phyloP scores from a whole-genome alignment of 1,140 invertebrate species.

The Steinernema khuongi region DNA sequence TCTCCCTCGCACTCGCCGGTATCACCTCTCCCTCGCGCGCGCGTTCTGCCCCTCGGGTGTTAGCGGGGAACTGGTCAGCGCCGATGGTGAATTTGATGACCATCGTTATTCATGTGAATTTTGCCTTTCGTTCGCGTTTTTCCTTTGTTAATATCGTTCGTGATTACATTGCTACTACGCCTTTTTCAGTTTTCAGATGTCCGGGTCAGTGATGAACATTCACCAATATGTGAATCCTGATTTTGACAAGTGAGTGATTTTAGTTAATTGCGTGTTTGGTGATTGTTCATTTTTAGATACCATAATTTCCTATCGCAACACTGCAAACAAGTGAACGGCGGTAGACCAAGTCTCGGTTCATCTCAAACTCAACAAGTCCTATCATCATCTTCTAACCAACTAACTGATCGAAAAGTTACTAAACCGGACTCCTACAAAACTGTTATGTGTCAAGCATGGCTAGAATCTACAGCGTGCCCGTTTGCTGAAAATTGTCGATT shows the following conservation, averaged over 20 bases:
- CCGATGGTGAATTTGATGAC: no score
- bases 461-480: conserved; percentile 42
- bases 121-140: no score
- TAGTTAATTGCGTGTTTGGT: not conserved
- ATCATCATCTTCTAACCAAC: conserved; percentile 9
- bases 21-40: no score
- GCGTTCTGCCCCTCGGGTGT: no score
- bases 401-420: conserved; percentile 24
- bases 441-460: conserved; percentile 54
- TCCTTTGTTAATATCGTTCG: no score
- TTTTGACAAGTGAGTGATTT: not conserved
- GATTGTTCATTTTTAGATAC: not conserved
- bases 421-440: conserved; percentile 52
- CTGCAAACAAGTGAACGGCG: not conserved
- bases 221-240: not conserved
- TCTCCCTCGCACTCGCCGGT: no score
- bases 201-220: conserved; percentile 5
- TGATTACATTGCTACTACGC: no score
- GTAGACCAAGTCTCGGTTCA: not conserved
- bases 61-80: no score
- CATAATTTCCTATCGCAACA: not conserved
- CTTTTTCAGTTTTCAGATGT: no score
- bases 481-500: conserved; percentile 54
- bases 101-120: no score
- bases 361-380: conserved; percentile 1